These are phyloP conservation scores for Wasmannia auropunctata DNA, from an alignment of 1,140 invertebrate genomes.

Conservation along the genomic window DNA sequence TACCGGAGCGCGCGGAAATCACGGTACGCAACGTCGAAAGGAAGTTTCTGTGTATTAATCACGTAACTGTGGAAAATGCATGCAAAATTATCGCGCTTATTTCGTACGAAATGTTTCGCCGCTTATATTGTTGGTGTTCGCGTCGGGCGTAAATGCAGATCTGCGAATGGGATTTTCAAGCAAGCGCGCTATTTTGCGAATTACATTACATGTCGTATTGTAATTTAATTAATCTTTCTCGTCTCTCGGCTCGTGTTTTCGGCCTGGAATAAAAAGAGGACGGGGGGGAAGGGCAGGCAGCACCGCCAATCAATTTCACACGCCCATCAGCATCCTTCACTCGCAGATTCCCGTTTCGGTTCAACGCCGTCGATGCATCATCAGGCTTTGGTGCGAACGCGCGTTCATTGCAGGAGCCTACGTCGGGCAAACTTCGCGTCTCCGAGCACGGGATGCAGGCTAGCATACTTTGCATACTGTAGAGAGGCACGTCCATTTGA, in stretches of 20 bases:
- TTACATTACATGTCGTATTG: conserved; percentile 32
- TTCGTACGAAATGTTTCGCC: conserved; percentile 36
- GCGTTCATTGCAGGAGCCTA: conserved; percentile 37
- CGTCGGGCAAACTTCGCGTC: conserved; percentile 56
- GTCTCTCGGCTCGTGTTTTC: not conserved
- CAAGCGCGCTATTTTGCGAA: not conserved
- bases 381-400: conserved; percentile 63
- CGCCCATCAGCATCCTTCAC: conserved; percentile 36
- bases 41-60: conserved; percentile 42
- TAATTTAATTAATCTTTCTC: conserved; percentile 40
- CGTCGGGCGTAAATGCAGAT: conserved; percentile 22
- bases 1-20: conserved; percentile 13
- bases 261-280: not conserved
- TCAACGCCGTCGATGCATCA: conserved; percentile 35
- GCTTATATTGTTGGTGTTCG: not conserved
- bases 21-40: conserved; percentile 7
- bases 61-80: not conserved
- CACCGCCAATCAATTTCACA: conserved; percentile 31
- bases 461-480: conserved; percentile 75
- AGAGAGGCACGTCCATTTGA: conserved; percentile 75
- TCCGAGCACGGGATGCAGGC: conserved; percentile 33
- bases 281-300: no score
- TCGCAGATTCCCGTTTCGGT: conserved; percentile 13
- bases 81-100: conserved; percentile 25
- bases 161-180: conserved; percentile 17